These are phyloP conservation scores for Anhinga rufa DNA, from an alignment of 2,113 vertebrate species.

Conservation along the genomic window DNA sequence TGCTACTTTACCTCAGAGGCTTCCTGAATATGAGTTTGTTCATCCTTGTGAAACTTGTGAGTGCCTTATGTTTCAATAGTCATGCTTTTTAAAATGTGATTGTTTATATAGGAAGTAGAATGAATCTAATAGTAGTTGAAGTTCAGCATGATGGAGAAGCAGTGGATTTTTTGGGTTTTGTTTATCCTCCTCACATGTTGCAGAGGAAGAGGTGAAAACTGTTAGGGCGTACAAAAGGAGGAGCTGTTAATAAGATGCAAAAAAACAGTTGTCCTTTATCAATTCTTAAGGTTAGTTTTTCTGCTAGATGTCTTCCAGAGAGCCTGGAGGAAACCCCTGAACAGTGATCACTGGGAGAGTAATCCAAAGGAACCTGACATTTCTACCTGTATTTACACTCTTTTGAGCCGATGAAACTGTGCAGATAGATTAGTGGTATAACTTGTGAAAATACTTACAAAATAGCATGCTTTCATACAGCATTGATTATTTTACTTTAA, in stretches of 20 bases:
- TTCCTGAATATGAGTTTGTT: background rate
- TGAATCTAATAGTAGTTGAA: background rate
- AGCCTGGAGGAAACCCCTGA: background rate
- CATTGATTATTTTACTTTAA: background rate
- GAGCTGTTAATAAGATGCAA: background rate
- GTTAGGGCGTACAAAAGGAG: background rate
- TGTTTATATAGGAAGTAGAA: background rate
- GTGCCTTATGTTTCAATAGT: background rate
- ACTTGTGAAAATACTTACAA: background rate
- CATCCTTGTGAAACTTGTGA: background rate
- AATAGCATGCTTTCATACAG: background rate
- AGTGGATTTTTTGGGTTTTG: background rate
- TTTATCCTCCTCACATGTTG: background rate
- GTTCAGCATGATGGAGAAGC: background rate
- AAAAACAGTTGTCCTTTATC: background rate
- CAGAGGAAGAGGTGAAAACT: background rate
- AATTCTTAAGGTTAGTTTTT: background rate
- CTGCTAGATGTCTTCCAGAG: background rate
- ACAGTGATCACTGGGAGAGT: background rate
- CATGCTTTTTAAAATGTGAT: background rate
- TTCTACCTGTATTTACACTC: background rate
- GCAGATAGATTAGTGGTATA: background rate
- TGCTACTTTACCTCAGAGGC: background rate
- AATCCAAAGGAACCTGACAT: background rate
- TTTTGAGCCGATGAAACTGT: background rate